These are phyloP conservation scores for Heliconius sara DNA, from an alignment of 2,888 invertebrate genomes.

Conservation along the genomic window DNA sequence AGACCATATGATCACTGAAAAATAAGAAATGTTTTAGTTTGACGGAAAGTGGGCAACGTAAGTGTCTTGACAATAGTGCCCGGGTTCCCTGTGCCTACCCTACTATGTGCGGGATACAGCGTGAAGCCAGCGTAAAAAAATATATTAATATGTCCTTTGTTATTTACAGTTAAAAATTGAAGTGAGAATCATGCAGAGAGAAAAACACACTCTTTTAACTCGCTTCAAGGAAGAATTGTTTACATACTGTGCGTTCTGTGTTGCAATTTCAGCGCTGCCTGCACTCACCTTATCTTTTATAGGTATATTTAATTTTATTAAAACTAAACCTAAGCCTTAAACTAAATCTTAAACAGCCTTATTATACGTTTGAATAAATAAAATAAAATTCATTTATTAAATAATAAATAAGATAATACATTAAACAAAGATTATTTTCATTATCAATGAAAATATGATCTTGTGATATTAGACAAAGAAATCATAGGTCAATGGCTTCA, in stretches of 20 bases:
- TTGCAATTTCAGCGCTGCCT: constrained; percentile 71
- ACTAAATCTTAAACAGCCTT: background rate
- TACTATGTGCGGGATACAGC: too few relatives aligned
- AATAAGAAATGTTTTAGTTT: too few relatives aligned
- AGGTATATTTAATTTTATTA: constrained; percentile 59
- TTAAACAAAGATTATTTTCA: background rate
- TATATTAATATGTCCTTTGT: background rate
- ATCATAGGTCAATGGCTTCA: constrained; percentile 9
- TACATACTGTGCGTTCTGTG: constrained; percentile 75
- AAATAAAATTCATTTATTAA: background rate
- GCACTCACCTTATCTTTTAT: constrained; percentile 73
- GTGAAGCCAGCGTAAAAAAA: too few relatives aligned
- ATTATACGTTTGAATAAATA: background rate
- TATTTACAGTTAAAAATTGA: constrained; percentile 5
- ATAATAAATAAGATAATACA: background rate
- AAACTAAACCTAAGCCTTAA: background rate
- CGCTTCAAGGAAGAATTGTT: constrained; percentile 68
- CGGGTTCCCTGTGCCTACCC: too few relatives aligned
- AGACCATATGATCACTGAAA: too few relatives aligned
- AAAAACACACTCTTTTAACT: constrained; percentile 58
- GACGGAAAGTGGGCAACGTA: too few relatives aligned
- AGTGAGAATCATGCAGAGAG: constrained; percentile 53
- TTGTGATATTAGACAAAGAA: background rate
- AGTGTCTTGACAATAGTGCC: too few relatives aligned
- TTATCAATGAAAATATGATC: background rate